Evolutionary conservation across 2,888 invertebrate genomes (phyloP), one percentile per base, ranked within the genome.

Genomic region (Pasiphila rectangulata): DNA sequence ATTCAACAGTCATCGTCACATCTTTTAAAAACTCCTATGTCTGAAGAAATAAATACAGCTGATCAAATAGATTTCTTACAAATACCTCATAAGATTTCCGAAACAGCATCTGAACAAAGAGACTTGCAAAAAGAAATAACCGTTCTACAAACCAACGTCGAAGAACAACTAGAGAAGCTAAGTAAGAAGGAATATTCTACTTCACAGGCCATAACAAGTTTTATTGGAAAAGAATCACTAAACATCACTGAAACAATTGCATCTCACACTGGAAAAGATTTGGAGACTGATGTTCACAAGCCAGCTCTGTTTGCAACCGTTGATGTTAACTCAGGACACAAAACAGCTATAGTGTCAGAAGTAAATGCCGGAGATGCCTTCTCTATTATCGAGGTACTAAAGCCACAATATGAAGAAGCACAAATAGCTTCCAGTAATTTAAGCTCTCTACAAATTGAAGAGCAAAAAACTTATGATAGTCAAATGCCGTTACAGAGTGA

Each of bases 201-300:
- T 7, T 92, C 90, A 50, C 73, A 74, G 46, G 93, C 93, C 15
- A 87, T 85, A 4, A 76, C 85, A 41, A 64, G 90, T 19, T 84
- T 91, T 90, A 72, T 89, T 79, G 68, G 90, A 84, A 86, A 90
- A 78, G 64, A 90, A 92, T 80, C 92, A 56, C 56, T 94, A 32
- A 90, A 90, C 63, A 80, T 94, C 7, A 92, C 89, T 3, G 91
- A 92, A 77, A 67, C 90, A 0, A 64, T 89, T 40, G 63, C 84
- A 2, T 77, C 79, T 42, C 81, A 91, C 36, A 87, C 77, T 68
- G 92, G 91, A 85, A 75, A 79, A 73, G 78, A 66, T 44, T 75
- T 91, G 15, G 76, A 67, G 17, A 64, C 75, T 54, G 63, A 71
- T 27, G 68, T 78, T 59, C 59, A 63, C 42, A 83, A 85, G n/a